Conservation (phyloP, 2,797 vertebrate species). For the Phylloscopus collybita region DNA sequence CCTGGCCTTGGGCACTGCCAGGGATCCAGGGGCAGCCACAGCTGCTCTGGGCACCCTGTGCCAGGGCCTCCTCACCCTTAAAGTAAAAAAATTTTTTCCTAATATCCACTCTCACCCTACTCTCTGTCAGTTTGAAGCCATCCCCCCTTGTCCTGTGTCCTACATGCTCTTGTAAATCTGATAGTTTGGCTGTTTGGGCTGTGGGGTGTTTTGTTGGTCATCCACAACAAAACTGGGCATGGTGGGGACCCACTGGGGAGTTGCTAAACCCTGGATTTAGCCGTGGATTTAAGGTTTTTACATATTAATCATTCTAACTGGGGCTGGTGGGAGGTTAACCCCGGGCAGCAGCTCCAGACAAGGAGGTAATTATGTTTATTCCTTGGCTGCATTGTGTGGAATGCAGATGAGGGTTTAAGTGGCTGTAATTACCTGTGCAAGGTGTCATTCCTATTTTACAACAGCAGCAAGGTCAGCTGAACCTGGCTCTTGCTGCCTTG, state of each 20-base stretch:
- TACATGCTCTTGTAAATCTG: rapidly evolving
- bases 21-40: neutral
- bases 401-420: conserved; percentile 49
- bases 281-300: neutral
- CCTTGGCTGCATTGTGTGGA: conserved; percentile 7
- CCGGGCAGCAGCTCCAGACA: neutral
- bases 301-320: conserved; percentile 9
- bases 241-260: neutral
- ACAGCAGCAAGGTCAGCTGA: neutral
- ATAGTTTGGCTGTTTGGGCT: neutral
- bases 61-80: rapidly evolving
- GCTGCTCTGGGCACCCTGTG: too few relatives aligned
- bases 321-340: conserved; percentile 13
- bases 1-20: neutral
- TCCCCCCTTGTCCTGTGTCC: neutral
- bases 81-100: neutral
- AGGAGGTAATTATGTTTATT: conserved; percentile 34
- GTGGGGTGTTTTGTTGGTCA: neutral
- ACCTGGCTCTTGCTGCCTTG: conserved; percentile 12
- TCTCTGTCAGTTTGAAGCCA: neutral
- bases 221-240: neutral
- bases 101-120: neutral
- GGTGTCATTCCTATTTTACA: neutral
- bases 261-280: neutral
- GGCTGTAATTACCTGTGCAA: neutral